Conservation (phyloP, 35 echinoderm and acorn worm species). For the Acanthaster planci region DNA sequence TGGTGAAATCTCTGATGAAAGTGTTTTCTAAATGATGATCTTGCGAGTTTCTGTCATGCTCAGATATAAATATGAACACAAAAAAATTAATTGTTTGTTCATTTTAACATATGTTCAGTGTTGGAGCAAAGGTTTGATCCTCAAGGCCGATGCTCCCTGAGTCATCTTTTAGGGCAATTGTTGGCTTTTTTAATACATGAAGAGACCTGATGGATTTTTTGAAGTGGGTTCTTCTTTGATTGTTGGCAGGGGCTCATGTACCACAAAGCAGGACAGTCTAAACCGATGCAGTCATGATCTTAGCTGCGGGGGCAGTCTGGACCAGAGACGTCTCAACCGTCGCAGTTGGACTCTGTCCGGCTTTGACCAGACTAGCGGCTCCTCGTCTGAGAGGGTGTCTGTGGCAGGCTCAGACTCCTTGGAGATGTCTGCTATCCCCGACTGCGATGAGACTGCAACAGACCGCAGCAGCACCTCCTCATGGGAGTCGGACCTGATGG, state of each 20-base stretch:
- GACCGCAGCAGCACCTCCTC: constrained; percentile 3
- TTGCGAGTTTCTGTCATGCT: too few relatives aligned
- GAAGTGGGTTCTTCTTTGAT: too few relatives aligned
- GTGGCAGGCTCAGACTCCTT: not conserved
- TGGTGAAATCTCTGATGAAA: too few relatives aligned
- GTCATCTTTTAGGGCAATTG: too few relatives aligned
- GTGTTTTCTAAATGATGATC: too few relatives aligned
- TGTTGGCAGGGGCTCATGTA: not conserved
- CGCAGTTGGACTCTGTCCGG: not conserved
- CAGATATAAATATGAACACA: too few relatives aligned
- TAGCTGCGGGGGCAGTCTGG: not conserved
- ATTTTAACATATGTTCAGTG: too few relatives aligned
- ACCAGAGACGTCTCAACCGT: not conserved
- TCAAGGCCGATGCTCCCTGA: too few relatives aligned
- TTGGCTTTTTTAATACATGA: too few relatives aligned
- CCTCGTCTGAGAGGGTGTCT: not conserved
- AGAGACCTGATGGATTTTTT: too few relatives aligned
- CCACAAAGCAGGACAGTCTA: not conserved
- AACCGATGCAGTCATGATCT: not conserved
- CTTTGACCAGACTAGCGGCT: not conserved
- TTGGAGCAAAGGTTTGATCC: too few relatives aligned
- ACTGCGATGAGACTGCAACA: not conserved
- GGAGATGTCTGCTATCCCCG: not conserved
- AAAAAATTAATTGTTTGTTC: too few relatives aligned
- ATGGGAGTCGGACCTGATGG: constrained; percentile 11